A percentile compares a stretch with the other conserved stretches of the same genome.
These are phyloP conservation scores for Amniataba percoides DNA, from an alignment of 2,797 vertebrate genomes.

Conservation along the genomic window DNA sequence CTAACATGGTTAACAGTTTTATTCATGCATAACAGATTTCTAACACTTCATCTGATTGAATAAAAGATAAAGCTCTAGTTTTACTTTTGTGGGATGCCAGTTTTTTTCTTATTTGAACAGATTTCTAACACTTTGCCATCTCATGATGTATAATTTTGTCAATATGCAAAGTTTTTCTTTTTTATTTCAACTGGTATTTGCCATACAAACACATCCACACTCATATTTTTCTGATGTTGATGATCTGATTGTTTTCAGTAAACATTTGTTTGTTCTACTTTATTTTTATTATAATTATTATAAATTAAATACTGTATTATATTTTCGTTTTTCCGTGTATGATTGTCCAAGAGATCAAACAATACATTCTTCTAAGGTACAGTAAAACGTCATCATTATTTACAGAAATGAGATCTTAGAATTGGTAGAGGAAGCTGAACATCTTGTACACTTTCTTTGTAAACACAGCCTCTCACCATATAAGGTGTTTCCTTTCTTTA, in stretches of 20 bases:
- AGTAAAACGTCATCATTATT: too few species aligned
- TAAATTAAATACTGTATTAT: too few species aligned
- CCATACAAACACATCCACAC: background rate
- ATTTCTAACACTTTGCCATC: background rate
- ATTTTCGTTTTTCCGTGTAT: too few species aligned
- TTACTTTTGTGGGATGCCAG: background rate
- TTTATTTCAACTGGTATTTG: background rate
- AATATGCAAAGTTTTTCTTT: background rate
- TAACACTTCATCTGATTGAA: background rate
- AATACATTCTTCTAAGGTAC: too few species aligned
- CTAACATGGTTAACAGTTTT: background rate
- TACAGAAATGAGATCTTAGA: too few species aligned
- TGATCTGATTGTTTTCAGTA: too few species aligned
- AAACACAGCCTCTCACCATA: slow-evolving; percentile 42
- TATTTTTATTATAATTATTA: background rate
- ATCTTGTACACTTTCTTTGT: slow-evolving; percentile 45
- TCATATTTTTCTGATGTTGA: background rate
- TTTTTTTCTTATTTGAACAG: background rate
- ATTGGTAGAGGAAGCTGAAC: slow-evolving; percentile 30
- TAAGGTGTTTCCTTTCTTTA: slow-evolving; percentile 67
- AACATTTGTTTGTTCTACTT: background rate
- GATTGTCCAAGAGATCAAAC: too few species aligned
- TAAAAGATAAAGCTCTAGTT: background rate
- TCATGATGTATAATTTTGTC: background rate
- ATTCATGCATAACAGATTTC: background rate